A percentile compares a stretch with the other conserved stretches of the same genome.
Conservation (phyloP, 2,888 invertebrate species). For the Luperina nickerlii region DNA sequence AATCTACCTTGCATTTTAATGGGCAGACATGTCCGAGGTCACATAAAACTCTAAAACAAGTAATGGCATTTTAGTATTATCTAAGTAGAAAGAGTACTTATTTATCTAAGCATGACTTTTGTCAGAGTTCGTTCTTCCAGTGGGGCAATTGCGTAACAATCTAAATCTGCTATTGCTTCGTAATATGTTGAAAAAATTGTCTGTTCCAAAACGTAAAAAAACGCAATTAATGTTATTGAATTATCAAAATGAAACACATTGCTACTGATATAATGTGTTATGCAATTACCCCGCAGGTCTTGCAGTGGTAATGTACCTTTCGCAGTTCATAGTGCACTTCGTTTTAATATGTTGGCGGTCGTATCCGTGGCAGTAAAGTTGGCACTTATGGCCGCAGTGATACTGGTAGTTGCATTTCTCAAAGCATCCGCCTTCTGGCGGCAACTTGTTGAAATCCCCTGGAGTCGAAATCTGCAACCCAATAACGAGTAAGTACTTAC, state of each 20-base stretch:
- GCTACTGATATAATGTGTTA: background rate
- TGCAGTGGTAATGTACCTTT: slow-evolving; percentile 77
- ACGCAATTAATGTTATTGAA: background rate
- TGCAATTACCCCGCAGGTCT: background rate
- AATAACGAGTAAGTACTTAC: background rate
- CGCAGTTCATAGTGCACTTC: slow-evolving; percentile 87
- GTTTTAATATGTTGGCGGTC: slow-evolving; percentile 88
- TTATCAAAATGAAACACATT: background rate
- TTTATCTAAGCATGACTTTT: background rate
- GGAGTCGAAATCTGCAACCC: slow-evolving; percentile 37
- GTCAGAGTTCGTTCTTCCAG: background rate
- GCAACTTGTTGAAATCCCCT: slow-evolving; percentile 85
- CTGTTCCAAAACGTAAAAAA: background rate
- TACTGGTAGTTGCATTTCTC: slow-evolving; percentile 87
- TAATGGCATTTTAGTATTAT: background rate
- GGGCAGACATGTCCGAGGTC: slow-evolving; percentile 88
- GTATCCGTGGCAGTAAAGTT: slow-evolving; percentile 90
- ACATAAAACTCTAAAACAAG: slow-evolving; percentile 83
- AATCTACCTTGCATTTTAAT: slow-evolving; percentile 84
- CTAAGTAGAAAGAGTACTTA: background rate
- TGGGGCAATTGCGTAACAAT: background rate
- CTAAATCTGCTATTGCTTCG: background rate
- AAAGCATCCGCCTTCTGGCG: slow-evolving; percentile 91
- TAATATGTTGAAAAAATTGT: no score
- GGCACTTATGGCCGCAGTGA: slow-evolving; percentile 92